A percentile compares a stretch with the other conserved stretches of the same genome.
Evolutionary conservation across 2,797 vertebrate genomes (phyloP).

Genomic region (Poliocrania exsul): DNA sequence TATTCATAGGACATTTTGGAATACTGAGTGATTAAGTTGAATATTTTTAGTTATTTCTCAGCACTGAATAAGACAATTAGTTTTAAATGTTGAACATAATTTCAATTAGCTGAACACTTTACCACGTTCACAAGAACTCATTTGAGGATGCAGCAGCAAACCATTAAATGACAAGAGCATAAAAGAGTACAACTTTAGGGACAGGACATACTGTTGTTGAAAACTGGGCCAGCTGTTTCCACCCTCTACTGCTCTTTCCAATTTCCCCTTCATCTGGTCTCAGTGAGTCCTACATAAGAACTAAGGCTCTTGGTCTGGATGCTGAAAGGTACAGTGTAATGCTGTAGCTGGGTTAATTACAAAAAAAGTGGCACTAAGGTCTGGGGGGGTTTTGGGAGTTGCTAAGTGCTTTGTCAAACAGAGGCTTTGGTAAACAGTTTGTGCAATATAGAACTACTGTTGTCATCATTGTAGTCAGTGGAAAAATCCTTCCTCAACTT

Average conservation of each 20-base stretch:
- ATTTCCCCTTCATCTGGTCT: not conserved
- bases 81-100: conserved; percentile 49
- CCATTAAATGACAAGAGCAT: not conserved
- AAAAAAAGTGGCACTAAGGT: not conserved
- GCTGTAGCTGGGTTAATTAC: not conserved
- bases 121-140: not conserved
- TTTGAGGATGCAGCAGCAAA: not conserved
- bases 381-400: rapidly evolving
- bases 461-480: rapidly evolving
- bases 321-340: not conserved
- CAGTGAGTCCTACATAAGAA: not conserved
- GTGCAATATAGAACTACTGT: not conserved
- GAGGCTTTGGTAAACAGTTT: not conserved
- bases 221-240: not conserved
- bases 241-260: rapidly evolving
- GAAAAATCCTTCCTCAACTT: not conserved
- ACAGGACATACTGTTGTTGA: not conserved
- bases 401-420: not conserved
- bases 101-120: conserved; percentile 7
- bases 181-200: not conserved
- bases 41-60: conserved; percentile 54
- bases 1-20: conserved; percentile 65
- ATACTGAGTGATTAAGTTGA: conserved; percentile 63
- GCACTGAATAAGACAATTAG: conserved; percentile 1
- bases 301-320: not conserved